These are phyloP conservation scores for Phyllostomus discolor DNA, from an alignment of 2,113 vertebrate genomes.

Conservation along the genomic window DNA sequence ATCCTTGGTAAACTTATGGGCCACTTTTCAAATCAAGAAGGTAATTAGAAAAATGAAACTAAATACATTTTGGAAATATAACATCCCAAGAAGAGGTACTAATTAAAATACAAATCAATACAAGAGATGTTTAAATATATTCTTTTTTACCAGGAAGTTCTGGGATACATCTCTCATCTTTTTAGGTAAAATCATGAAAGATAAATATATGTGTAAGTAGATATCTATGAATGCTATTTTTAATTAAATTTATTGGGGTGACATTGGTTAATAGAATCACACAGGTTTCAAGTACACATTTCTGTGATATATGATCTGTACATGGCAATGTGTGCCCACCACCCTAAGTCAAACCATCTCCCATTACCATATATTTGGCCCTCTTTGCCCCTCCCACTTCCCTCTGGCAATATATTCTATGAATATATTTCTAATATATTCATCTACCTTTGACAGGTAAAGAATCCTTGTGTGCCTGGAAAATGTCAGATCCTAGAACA, in stretches of 20 bases:
- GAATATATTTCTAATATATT: neutral
- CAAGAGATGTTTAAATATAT: neutral
- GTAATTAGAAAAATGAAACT: neutral
- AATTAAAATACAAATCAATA: neutral
- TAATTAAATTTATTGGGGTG: no score
- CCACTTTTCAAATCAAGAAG: neutral
- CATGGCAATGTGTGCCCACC: no score
- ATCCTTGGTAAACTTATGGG: neutral
- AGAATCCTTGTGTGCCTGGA: neutral
- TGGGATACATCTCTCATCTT: neutral
- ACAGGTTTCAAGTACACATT: no score
- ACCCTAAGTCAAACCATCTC: no score
- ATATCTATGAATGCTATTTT: neutral
- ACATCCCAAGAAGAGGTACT: neutral
- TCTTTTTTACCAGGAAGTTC: neutral
- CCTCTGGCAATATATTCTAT: no score
- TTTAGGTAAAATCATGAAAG: constrained; percentile 1
- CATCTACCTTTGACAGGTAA: neutral
- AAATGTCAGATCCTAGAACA: neutral
- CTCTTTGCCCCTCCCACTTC: no score
- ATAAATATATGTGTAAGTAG: neutral
- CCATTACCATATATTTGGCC: no score
- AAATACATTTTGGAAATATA: neutral
- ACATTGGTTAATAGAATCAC: no score
- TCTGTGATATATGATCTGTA: no score